Evolutionary conservation across 2,797 vertebrate genomes (phyloP).

Genomic region (Peromyscus attwateri): DNA sequence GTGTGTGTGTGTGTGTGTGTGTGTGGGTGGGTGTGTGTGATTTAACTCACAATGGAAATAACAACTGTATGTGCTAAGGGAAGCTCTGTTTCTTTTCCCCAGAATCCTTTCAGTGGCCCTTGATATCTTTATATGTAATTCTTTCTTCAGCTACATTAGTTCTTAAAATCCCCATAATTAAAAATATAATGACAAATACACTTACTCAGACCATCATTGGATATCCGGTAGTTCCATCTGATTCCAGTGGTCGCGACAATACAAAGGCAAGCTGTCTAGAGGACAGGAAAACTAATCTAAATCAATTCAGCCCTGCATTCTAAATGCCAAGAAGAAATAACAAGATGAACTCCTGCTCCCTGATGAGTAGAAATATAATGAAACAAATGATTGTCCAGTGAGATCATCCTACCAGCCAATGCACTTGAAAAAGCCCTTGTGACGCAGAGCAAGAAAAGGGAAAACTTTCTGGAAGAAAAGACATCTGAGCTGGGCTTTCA

Average conservation of each 20-base stretch:
- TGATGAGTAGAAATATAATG: not conserved
- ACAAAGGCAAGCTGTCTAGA: not conserved
- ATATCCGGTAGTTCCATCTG: not conserved
- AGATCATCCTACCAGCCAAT: not conserved
- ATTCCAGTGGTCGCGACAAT: not conserved
- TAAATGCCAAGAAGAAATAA: not conserved
- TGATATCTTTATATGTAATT: conserved; percentile 4
- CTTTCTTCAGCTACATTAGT: not conserved
- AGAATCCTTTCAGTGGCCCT: conserved; percentile 8
- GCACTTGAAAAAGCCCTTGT: not conserved
- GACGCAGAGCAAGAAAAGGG: not conserved
- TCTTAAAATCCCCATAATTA: conserved; percentile 11
- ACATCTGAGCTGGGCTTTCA: not conserved
- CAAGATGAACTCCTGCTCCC: not conserved
- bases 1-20: no score
- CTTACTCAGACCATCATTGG: not conserved
- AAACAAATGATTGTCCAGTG: not conserved
- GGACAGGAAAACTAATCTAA: not conserved
- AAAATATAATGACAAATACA: not conserved
- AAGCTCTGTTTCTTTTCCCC: not conserved
- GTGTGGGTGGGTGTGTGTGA: no score
- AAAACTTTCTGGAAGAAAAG: not conserved
- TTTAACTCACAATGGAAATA: not conserved
- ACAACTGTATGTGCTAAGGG: conserved; percentile 5
- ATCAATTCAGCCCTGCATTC: not conserved